Conservation (phyloP, 2,797 vertebrate genomes). For the Brachyalestes nurse region DNA sequence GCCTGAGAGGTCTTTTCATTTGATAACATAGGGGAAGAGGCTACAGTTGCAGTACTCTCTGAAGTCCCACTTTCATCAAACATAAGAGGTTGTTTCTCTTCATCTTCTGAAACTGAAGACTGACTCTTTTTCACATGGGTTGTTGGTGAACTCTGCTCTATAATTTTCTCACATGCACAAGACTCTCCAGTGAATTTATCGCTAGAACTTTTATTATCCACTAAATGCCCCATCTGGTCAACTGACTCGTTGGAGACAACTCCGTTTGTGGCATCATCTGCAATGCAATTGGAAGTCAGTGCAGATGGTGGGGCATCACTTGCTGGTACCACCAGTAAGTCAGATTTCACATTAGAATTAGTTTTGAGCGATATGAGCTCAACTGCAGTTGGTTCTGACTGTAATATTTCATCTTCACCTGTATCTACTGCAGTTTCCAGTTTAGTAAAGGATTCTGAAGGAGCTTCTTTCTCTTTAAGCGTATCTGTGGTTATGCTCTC, state of each 20-base stretch:
- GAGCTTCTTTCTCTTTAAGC: constrained; percentile 14
- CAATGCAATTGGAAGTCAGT: background rate
- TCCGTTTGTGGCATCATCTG: constrained; percentile 11
- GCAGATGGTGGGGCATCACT: background rate
- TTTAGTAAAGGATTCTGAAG: constrained; percentile 33
- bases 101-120: background rate
- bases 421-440: constrained; percentile 34
- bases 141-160: constrained; percentile 1
- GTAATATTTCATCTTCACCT: constrained; percentile 28
- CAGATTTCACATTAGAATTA: background rate
- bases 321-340: background rate
- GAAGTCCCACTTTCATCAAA: constrained; percentile 11
- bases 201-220: constrained; percentile 7
- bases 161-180: constrained; percentile 9
- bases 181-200: constrained; percentile 3
- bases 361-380: background rate
- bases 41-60: constrained; percentile 2
- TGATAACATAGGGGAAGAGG: background rate
- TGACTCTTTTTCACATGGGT: background rate
- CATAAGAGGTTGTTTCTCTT: constrained; percentile 13
- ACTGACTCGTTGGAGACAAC: background rate
- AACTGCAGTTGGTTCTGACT: constrained; percentile 16
- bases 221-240: constrained; percentile 17
- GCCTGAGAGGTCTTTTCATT: constrained; percentile 10
- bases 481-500: constrained; percentile 12